phyloP scores from a whole-genome alignment of 2,888 invertebrate species.

The Hyposoter didymator region DNA sequence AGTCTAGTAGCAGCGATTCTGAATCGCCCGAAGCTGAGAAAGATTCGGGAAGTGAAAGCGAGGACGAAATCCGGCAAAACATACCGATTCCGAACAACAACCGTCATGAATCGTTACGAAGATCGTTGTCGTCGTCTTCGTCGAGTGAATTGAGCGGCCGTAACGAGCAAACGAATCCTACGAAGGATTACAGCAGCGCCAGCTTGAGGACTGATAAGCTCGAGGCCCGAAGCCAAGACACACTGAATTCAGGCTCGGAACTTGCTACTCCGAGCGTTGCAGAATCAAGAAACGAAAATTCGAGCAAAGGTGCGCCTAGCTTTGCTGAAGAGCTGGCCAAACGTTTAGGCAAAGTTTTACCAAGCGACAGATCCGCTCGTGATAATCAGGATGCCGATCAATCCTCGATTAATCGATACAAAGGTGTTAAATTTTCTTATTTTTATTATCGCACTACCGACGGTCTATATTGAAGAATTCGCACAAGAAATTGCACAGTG shows the following conservation, averaged over 20 bases:
- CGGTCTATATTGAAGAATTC: neutral
- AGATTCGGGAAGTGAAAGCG: constrained; percentile 72
- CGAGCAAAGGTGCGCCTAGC: constrained; percentile 79
- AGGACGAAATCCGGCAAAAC: constrained; percentile 63
- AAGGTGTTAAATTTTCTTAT: constrained; percentile 72
- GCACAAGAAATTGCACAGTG: neutral
- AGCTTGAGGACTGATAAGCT: constrained; percentile 71
- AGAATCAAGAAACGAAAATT: constrained; percentile 74
- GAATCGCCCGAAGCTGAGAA: constrained; percentile 78
- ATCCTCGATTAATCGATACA: constrained; percentile 77
- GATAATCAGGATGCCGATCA: constrained; percentile 76
- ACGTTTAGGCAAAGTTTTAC: constrained; percentile 85
- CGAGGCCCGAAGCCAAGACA: constrained; percentile 76
- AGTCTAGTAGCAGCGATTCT: constrained; percentile 81
- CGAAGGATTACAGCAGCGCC: constrained; percentile 71
- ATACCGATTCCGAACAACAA: constrained; percentile 68
- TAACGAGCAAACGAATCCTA: constrained; percentile 73
- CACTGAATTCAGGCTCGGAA: constrained; percentile 78
- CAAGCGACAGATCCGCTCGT: constrained; percentile 84
- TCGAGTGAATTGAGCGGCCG: constrained; percentile 78
- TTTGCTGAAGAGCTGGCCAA: constrained; percentile 88
- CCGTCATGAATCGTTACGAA: constrained; percentile 69
- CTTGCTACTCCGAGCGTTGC: constrained; percentile 77
- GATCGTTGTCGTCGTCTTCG: constrained; percentile 73
- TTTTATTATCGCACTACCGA: neutral